Evolutionary conservation across 2,888 invertebrate genomes (phyloP).

Genomic region (Eupithecia inturbata): DNA sequence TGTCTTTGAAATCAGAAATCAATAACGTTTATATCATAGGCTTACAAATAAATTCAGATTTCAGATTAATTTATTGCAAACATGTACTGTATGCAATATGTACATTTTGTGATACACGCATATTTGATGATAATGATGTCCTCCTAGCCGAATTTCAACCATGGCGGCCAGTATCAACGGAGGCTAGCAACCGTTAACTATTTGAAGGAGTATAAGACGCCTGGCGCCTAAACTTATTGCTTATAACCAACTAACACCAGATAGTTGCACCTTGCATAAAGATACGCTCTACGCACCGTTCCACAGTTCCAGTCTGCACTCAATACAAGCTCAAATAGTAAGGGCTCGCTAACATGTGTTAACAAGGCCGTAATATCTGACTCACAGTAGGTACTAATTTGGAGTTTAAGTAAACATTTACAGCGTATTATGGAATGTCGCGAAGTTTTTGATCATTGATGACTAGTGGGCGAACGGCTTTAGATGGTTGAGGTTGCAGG

Average conservation of each 20-base stretch:
- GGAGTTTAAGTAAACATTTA: conserved; percentile 63
- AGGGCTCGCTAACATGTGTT: conserved; percentile 66
- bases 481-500: not conserved
- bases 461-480: not conserved
- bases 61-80: too few species aligned
- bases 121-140: too few species aligned
- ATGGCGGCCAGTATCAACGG: too few species aligned
- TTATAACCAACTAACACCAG: not conserved
- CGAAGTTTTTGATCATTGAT: conserved; percentile 25
- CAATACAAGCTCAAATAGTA: conserved; percentile 33
- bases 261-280: not conserved
- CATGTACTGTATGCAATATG: too few species aligned
- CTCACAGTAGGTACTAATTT: conserved; percentile 71
- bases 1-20: too few species aligned
- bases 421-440: conserved; percentile 49
- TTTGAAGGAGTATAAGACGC: not conserved
- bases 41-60: too few species aligned
- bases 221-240: not conserved
- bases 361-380: conserved; percentile 70
- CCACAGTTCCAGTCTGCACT: not conserved
- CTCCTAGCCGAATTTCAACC: too few species aligned
- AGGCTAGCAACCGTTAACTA: too few species aligned
- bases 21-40: too few species aligned
- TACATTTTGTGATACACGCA: too few species aligned
- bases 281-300: not conserved